Evolutionary conservation across 2,888 invertebrate genomes (phyloP), one percentile per base, ranked within the genome.

Genomic region (Eupeodes luniger): DNA sequence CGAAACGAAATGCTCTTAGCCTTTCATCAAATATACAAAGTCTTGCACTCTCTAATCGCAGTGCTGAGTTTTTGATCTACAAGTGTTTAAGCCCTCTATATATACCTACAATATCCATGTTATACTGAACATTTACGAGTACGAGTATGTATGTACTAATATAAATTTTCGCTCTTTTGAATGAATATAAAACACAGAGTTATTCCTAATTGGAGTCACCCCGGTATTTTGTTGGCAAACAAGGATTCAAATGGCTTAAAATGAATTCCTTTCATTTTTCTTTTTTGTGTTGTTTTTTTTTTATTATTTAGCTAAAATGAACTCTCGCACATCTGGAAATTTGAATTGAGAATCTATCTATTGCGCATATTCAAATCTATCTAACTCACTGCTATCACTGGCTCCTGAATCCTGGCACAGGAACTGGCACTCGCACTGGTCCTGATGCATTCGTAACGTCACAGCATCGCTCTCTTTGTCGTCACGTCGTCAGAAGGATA

Each of bases 291-390:
- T 36, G 66, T 19, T 19, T 19, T 19, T 70, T 70, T 53, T 49
- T 75, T 12, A 64, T 64, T 49, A 40, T 40, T 40, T 40, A 1
- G 1, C 40, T 40, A 11, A 78, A 85, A 85, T 81, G 72, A 81
- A 86, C 74, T 78, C 57, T 62, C 61, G 27, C 36, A n/a, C n/a
- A 19, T n/a, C 51, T 44, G 19, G 7, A 16, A 70, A 14, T 27
- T 27, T 27, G 27, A 27, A 27, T 51, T 64, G 27, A 70, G 74
- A 16, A 51, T 27, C 9, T 47, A n/a, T 51, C 36, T 19, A 86
- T 49, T 87, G 86, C 87, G 87, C 87, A 87, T 66, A 76, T 72
- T 47, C 83, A 19, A 80, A 70, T 69, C 27, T 53, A 49, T 34
- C 44, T 34, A n/a, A 64, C 51, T 57, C 34, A 80, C 19, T 19